Evolutionary conservation across 1,140 invertebrate genomes (phyloP), one percentile per base, ranked within the genome.

Genomic region (Listronotus oregonensis): DNA sequence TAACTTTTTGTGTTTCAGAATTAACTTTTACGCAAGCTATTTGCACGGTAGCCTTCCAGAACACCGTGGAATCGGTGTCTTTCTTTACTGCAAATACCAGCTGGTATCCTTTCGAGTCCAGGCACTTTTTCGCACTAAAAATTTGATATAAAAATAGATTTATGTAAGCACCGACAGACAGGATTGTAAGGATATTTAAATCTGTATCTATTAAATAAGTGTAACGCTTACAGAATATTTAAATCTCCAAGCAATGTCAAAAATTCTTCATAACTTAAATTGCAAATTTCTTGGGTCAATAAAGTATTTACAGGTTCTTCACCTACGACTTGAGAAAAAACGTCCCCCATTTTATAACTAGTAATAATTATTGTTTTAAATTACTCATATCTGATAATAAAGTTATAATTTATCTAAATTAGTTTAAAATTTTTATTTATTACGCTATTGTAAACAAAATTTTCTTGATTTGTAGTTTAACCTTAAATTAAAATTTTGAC

Each of bases 21-120:
- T 86, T 80, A 17, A 84, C 81, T 81, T 88, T 89, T 12, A 86
- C 79, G 77, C 87, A 90, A 54, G 83, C 84, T 66, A 90, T 86
- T 71, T 83, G 81, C 1, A 89, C 83, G 3, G 85, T 88, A 3
- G 83, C 85, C 75, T 88, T 89, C 89, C 89, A 90, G 18, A 89
- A 79, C 3, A 89, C 70, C 11, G 83, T 83, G 8, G 81, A 77
- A 77, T 89, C 88, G 14, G 85, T 85, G 5, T 86, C 87, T 68
- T 82, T 82, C 72, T 87, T 86, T 0, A 90, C 81, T 50, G 82
- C 82, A 80, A 90, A 90, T 17, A 87, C 72, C n/a, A 90, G 73
- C 62, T 85, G 83, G 69, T 86, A 87, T 5, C 85, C 86, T 75
- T 83, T 80, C 6, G 76, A 74, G 72, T 88, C 85, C 66, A 83